Evolutionary conservation across 92 coral and sea anemone species (phyloP).

Genomic region (Nematostella vectensis): DNA sequence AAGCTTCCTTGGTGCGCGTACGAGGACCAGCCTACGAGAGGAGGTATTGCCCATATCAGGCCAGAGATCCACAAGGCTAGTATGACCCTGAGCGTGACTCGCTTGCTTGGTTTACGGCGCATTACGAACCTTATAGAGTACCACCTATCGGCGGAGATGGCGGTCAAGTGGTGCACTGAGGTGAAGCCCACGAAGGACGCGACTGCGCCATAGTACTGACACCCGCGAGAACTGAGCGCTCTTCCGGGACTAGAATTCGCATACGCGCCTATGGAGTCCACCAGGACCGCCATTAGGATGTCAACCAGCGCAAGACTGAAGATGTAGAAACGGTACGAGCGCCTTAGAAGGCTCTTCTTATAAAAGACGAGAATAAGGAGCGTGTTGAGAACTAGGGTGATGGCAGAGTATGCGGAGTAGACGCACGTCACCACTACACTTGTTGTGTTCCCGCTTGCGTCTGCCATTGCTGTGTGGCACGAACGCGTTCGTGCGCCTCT

Average conservation of each 20-base stretch:
- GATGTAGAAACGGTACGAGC: not conserved
- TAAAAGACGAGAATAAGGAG: constrained; percentile 1
- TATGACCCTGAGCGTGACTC: not conserved
- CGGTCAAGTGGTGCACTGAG: constrained; percentile 8
- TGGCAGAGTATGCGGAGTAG: not conserved
- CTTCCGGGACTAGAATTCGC: not conserved
- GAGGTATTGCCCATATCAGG: constrained; percentile 1
- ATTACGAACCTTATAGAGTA: not conserved
- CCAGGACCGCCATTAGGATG: not conserved
- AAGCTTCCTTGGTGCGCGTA: constrained; percentile 5
- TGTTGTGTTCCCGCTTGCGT: too few relatives aligned
- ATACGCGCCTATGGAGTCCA: not conserved
- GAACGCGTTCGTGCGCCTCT: too few relatives aligned
- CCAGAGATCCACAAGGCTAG: constrained; percentile 3
- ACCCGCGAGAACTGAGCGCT: not conserved
- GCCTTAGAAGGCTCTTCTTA: not conserved
- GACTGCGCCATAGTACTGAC: constrained; percentile 10
- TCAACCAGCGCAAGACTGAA: constrained; percentile 12
- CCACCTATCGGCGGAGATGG: constrained; percentile 9
- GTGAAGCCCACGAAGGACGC: constrained; percentile 3
- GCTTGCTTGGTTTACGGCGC: not conserved
- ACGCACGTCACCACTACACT: too few relatives aligned
- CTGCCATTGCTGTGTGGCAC: too few relatives aligned
- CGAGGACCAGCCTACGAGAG: constrained; percentile 10
- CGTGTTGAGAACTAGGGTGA: constrained; percentile 3